A percentile compares a stretch with the other conserved stretches of the same genome.
Conservation (phyloP, 2,113 vertebrate species). For the Notarius lentiginosus region DNA sequence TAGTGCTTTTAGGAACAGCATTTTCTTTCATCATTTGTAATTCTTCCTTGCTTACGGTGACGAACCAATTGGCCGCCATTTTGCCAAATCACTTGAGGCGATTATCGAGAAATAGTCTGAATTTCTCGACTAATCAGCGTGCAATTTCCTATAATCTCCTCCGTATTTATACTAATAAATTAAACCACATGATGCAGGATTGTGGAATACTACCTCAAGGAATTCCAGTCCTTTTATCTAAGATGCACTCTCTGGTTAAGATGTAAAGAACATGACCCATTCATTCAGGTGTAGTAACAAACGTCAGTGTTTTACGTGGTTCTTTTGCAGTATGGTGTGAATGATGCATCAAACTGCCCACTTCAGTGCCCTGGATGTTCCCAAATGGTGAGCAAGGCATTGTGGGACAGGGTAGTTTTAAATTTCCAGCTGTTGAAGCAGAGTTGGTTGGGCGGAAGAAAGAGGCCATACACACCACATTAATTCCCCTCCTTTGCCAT, state of each 20-base stretch:
- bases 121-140: too few relatives aligned
- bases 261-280: too few relatives aligned
- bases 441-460: slow-evolving; percentile 45
- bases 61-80: too few relatives aligned
- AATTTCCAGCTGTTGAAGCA: slow-evolving; percentile 40
- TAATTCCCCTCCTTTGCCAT: slow-evolving; percentile 63
- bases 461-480: slow-evolving; percentile 53
- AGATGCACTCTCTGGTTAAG: too few relatives aligned
- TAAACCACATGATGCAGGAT: background rate
- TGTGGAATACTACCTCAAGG: background rate
- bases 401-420: slow-evolving; percentile 26
- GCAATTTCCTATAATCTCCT: too few relatives aligned
- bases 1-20: too few relatives aligned
- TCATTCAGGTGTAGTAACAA: background rate
- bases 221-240: background rate
- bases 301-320: background rate
- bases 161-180: too few relatives aligned
- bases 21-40: too few relatives aligned
- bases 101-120: too few relatives aligned
- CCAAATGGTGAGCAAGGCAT: background rate
- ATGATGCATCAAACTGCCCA: background rate
- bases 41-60: too few relatives aligned
- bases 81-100: too few relatives aligned
- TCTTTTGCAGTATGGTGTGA: background rate
- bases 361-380: background rate